These are phyloP conservation scores for Lochmaea capreae DNA, from an alignment of 2,888 invertebrate species.

Conservation along the genomic window DNA sequence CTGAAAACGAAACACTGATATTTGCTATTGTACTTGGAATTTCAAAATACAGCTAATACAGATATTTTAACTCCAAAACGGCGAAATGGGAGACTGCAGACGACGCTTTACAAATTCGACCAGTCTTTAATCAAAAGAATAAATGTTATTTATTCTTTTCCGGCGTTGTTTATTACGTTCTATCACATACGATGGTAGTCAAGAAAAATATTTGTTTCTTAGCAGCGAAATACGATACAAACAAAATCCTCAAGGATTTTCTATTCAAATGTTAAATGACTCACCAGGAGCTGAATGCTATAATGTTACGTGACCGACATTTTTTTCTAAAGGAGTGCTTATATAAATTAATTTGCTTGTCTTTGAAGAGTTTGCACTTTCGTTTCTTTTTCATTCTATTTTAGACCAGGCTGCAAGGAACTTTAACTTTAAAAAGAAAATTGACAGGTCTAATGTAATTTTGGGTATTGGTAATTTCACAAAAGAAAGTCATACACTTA, in stretches of 20 bases:
- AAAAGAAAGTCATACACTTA: too few relatives aligned
- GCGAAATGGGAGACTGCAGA: background rate
- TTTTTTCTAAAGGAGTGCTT: constrained; percentile 24
- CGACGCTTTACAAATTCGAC: background rate
- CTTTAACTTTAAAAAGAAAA: background rate
- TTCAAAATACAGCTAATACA: too few relatives aligned
- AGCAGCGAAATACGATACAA: constrained; percentile 38
- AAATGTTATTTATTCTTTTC: background rate
- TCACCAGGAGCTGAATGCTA: constrained; percentile 31
- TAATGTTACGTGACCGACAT: constrained; percentile 21
- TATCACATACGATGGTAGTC: background rate
- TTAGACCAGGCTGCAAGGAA: background rate
- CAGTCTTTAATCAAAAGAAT: background rate
- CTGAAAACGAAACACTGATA: too few relatives aligned
- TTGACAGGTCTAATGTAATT: background rate
- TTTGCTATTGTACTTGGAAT: too few relatives aligned
- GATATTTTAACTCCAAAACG: background rate
- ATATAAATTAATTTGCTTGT: constrained; percentile 32
- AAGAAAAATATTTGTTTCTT: constrained; percentile 24
- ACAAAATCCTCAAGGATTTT: constrained; percentile 35
- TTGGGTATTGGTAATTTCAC: too few relatives aligned
- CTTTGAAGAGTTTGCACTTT: constrained; percentile 25
- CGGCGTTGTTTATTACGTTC: background rate
- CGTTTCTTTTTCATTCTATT: constrained; percentile 7
- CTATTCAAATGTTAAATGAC: constrained; percentile 36